These are phyloP conservation scores for Gila orcuttii DNA, from an alignment of 2,113 vertebrate genomes.

Conservation along the genomic window DNA sequence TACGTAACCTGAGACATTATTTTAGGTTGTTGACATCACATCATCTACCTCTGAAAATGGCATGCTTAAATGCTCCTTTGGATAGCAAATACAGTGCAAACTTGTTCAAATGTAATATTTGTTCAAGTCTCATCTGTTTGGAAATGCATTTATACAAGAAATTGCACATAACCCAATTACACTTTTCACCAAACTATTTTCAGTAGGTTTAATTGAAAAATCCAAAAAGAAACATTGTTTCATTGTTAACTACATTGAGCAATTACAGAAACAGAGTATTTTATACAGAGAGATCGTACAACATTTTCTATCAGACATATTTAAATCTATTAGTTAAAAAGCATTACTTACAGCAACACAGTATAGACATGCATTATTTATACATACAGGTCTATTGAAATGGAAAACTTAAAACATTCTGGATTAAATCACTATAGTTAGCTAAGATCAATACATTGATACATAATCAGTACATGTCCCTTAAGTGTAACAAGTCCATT, in stretches of 20 bases:
- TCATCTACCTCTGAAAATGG: no score
- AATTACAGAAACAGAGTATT: background rate
- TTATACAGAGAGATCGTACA: background rate
- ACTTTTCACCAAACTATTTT: conserved; percentile 22
- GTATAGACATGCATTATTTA: conserved; percentile 32
- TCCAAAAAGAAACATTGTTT: background rate
- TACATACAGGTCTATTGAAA: conserved; percentile 12
- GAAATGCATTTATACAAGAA: no score
- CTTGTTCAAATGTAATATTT: no score
- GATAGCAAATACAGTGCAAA: no score
- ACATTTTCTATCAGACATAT: background rate
- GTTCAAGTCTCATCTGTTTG: no score
- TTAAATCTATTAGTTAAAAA: conserved; percentile 1
- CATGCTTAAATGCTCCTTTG: no score
- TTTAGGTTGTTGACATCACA: no score
- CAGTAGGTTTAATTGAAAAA: background rate
- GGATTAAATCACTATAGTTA: background rate
- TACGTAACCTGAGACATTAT: no score
- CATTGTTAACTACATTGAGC: background rate
- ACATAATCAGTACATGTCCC: background rate
- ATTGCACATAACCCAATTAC: background rate
- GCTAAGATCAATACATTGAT: background rate
- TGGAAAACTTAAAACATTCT: background rate
- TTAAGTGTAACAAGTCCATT: background rate
- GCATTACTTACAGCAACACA: background rate